phyloP scores from a whole-genome alignment of 2,113 vertebrate genomes.

The Ammodytes marinus region DNA sequence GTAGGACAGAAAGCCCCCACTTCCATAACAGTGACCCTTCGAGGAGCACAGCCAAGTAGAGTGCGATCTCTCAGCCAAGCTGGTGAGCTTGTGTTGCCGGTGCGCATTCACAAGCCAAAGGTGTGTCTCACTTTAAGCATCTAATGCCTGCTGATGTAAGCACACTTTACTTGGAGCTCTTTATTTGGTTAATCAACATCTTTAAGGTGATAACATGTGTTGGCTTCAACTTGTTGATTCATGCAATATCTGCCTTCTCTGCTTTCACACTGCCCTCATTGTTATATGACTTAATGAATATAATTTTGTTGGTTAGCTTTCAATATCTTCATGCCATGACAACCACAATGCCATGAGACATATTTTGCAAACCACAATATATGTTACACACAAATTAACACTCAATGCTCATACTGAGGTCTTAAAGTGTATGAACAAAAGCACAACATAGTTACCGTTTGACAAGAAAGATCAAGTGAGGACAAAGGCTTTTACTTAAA shows the following conservation, averaged over 20 bases:
- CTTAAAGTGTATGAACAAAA: not conserved
- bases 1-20: constrained; percentile 93
- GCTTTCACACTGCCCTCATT: constrained; percentile 30
- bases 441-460: not conserved
- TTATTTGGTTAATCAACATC: not conserved
- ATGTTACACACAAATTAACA: not conserved
- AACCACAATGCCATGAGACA: constrained; percentile 38
- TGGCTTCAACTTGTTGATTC: not conserved
- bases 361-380: not conserved
- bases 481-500: not conserved
- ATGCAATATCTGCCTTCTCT: constrained; percentile 5
- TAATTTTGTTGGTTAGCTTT: not conserved
- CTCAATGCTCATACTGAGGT: not conserved
- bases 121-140: constrained; percentile 66
- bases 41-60: constrained; percentile 90
- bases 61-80: constrained; percentile 86
- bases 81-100: constrained; percentile 54
- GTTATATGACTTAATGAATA: constrained; percentile 23
- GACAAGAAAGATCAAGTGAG: not conserved
- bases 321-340: constrained; percentile 40
- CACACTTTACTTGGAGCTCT: not conserved
- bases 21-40: constrained; percentile 93
- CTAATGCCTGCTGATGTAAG: not conserved
- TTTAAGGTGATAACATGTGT: not conserved
- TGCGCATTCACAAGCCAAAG: constrained; percentile 77